These are phyloP conservation scores for Echeneis naucrates DNA, from an alignment of 2,797 vertebrate species.

Conservation along the genomic window DNA sequence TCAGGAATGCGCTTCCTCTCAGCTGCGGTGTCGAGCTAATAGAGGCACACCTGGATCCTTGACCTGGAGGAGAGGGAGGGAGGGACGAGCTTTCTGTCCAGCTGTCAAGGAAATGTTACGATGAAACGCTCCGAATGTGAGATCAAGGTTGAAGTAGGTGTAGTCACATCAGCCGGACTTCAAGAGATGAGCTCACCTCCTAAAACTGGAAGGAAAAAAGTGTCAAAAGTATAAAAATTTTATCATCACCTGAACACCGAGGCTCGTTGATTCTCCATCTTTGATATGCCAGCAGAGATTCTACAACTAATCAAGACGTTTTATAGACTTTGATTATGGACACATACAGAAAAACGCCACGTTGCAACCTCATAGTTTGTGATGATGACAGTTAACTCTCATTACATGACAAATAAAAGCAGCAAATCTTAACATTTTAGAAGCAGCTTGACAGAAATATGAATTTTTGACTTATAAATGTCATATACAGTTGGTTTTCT, in stretches of 20 bases:
- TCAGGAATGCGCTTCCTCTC: constrained; percentile 80
- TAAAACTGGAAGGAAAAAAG: neutral
- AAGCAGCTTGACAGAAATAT: neutral
- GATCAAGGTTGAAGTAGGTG: neutral
- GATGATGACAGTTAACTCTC: neutral
- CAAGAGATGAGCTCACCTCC: neutral
- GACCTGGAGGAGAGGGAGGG: constrained; percentile 22
- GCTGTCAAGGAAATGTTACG: constrained; percentile 16
- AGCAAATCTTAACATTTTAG: neutral
- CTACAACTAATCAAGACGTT: neutral
- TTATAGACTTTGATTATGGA: too few species aligned
- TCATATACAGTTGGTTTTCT: too few species aligned
- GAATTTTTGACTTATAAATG: too few species aligned
- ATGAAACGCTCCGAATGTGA: constrained; percentile 8
- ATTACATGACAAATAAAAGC: neutral
- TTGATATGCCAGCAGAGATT: neutral
- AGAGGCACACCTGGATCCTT: constrained; percentile 73
- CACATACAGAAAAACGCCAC: too few species aligned
- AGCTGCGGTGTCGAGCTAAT: constrained; percentile 50
- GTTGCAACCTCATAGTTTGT: neutral
- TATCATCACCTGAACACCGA: neutral
- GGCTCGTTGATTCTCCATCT: neutral
- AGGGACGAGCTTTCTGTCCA: neutral
- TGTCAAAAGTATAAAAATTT: neutral
- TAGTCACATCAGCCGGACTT: neutral